These are phyloP conservation scores for Siderastrea radians DNA, from an alignment of 92 coral and sea anemone species.

Conservation along the genomic window DNA sequence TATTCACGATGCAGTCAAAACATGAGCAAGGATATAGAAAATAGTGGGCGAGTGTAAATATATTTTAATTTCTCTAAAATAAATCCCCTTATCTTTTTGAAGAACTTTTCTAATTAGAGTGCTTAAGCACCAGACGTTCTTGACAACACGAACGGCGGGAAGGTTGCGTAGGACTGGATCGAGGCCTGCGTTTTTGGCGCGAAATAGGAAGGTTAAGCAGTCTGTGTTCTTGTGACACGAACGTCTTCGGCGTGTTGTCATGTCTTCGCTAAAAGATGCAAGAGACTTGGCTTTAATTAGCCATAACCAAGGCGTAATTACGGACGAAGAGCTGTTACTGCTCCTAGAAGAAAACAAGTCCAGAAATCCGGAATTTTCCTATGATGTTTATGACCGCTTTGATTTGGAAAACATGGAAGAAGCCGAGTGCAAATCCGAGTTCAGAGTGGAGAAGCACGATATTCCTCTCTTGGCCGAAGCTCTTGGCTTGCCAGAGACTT, in stretches of 20 bases:
- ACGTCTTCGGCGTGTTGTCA: slow-evolving; percentile 4
- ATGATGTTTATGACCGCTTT: too few relatives aligned
- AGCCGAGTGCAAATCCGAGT: slow-evolving; percentile 60
- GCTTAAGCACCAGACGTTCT: too few relatives aligned
- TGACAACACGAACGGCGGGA: slow-evolving; percentile 16
- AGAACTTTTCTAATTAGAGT: too few relatives aligned
- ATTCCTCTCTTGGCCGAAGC: slow-evolving; percentile 55
- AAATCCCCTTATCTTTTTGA: too few relatives aligned
- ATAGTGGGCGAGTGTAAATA: too few relatives aligned
- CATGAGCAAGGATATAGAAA: too few relatives aligned
- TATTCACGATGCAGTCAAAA: too few relatives aligned
- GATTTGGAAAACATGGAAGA: too few relatives aligned
- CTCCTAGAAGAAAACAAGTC: slow-evolving; percentile 11
- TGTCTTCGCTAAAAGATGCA: slow-evolving; percentile 33
- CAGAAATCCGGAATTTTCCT: too few relatives aligned
- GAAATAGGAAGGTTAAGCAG: slow-evolving; percentile 40
- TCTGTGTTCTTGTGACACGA: slow-evolving; percentile 1
- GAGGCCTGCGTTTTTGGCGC: slow-evolving; percentile 48
- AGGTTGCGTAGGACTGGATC: slow-evolving; percentile 35
- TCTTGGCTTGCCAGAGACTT: slow-evolving; percentile 59
- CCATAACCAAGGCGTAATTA: slow-evolving; percentile 6
- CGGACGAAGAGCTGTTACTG: slow-evolving; percentile 1
- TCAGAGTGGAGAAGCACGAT: slow-evolving; percentile 57
- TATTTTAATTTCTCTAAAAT: too few relatives aligned
- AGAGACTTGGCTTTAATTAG: slow-evolving; percentile 35